Evolutionary conservation across 2,888 invertebrate genomes (phyloP).

Genomic region (Thecocarcelia acutangulata): DNA sequence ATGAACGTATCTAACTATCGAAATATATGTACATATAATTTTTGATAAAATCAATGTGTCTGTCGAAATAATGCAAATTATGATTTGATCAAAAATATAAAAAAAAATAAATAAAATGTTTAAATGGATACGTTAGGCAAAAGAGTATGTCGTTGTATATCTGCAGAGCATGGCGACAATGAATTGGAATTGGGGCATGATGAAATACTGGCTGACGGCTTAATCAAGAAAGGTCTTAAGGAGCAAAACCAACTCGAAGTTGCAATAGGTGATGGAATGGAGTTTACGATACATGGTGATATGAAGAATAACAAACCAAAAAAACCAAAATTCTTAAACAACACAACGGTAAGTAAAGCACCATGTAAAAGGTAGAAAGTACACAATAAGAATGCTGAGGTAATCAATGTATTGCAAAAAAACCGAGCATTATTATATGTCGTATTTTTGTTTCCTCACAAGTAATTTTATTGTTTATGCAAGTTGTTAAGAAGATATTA

Average conservation of each 20-base stretch:
- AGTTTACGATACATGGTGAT: conserved; percentile 96
- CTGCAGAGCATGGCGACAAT: conserved; percentile 86
- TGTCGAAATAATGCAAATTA: conserved; percentile 11
- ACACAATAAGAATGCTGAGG: neutral
- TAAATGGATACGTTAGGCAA: conserved; percentile 81
- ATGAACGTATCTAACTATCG: conserved; percentile 57
- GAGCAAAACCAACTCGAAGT: conserved; percentile 94
- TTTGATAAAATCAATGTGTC: conserved; percentile 43
- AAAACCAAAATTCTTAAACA: conserved; percentile 90
- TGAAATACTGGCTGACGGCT: conserved; percentile 90
- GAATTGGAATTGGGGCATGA: conserved; percentile 85
- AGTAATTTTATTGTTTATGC: neutral
- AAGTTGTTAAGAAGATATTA: neutral
- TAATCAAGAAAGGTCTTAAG: conserved; percentile 93
- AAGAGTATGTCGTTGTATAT: conserved; percentile 85
- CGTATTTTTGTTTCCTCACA: neutral
- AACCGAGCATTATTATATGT: neutral
- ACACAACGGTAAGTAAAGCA: conserved; percentile 85
- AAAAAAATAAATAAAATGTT: conserved; percentile 65
- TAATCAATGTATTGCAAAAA: too few relatives aligned
- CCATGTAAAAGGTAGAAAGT: neutral
- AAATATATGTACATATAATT: conserved; percentile 12
- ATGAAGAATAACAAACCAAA: conserved; percentile 90
- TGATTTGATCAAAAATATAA: conserved; percentile 60
- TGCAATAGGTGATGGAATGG: conserved; percentile 95